These are phyloP conservation scores for Seira sanloemensis DNA, from an alignment of 2,888 invertebrate species.

Conservation along the genomic window DNA sequence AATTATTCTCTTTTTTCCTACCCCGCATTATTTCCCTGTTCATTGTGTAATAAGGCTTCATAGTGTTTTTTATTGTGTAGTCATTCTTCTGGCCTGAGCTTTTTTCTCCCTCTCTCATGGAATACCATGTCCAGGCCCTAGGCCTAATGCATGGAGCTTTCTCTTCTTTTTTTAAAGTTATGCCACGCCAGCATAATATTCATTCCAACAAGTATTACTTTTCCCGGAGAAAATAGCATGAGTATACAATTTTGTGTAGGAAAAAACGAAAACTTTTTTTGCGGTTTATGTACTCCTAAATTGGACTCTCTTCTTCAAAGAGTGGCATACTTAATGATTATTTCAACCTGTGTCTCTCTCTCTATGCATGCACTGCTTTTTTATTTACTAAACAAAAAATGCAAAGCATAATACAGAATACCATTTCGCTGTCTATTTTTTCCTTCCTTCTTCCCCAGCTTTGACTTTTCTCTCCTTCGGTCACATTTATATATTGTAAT, in stretches of 20 bases:
- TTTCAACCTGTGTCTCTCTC: not conserved
- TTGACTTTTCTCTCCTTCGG: not conserved
- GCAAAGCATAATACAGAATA: not conserved
- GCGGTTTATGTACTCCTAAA: not conserved
- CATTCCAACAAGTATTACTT: not conserved
- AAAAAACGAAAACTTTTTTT: no score
- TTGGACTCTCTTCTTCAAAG: slow-evolving; percentile 1
- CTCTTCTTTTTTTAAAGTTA: not conserved
- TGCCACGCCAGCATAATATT: not conserved
- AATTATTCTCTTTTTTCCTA: slow-evolving; percentile 35
- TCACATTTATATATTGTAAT: not conserved
- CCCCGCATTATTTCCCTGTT: slow-evolving; percentile 25
- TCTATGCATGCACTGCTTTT: not conserved
- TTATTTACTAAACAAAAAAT: not conserved
- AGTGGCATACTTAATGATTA: slow-evolving; percentile 4
- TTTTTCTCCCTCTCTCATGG: not conserved
- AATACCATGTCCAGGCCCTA: not conserved
- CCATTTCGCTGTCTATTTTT: not conserved
- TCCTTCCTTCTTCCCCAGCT: not conserved
- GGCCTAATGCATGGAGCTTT: not conserved
- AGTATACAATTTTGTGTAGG: not conserved
- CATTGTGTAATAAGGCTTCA: not conserved
- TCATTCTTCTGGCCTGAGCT: no score
- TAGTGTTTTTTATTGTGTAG: not conserved
- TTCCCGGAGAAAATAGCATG: not conserved